These are phyloP conservation scores for Lordiphosa clarofinis DNA, from an alignment of 1,140 invertebrate species.

Conservation along the genomic window DNA sequence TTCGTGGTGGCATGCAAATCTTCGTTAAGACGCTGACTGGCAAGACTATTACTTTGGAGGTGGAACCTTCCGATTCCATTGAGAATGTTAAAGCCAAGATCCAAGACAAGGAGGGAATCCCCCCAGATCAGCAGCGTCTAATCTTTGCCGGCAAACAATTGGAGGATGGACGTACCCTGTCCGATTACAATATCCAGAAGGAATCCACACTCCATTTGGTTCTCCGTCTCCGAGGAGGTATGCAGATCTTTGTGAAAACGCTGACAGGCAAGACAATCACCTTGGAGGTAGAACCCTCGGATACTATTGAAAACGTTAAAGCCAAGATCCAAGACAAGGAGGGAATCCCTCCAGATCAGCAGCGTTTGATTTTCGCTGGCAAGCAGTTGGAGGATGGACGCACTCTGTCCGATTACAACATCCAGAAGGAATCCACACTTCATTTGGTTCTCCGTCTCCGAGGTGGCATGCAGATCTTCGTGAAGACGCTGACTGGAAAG, in stretches of 20 bases:
- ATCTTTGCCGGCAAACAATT: conserved; percentile 90
- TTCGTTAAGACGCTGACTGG: conserved; percentile 92
- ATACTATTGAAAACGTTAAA: conserved; percentile 88
- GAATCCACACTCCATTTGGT: conserved; percentile 96
- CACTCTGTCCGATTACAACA: conserved; percentile 82
- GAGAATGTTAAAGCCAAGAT: conserved; percentile 92
- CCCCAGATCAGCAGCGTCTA: conserved; percentile 88
- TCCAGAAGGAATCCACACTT: conserved; percentile 84
- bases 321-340: conserved; percentile 88
- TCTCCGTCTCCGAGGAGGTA: conserved; percentile 90
- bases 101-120: conserved; percentile 87
- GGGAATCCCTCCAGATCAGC: conserved; percentile 84
- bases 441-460: conserved; percentile 83
- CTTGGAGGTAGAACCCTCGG: conserved; percentile 86
- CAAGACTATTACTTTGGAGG: conserved; percentile 91
- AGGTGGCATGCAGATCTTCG: conserved; percentile 88
- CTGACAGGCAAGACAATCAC: conserved; percentile 96
- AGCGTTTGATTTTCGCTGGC: conserved; percentile 81
- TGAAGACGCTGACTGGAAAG: conserved; percentile 91
- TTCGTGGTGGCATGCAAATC: conserved; percentile 85
- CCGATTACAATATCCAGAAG: conserved; percentile 92
- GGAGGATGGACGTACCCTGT: conserved; percentile 89
- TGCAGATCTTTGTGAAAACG: conserved; percentile 91
- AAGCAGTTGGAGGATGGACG: conserved; percentile 85
- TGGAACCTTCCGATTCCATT: conserved; percentile 89